phyloP scores from a whole-genome alignment of 1,140 invertebrate genomes.

The Lasaia peninsularis region DNA sequence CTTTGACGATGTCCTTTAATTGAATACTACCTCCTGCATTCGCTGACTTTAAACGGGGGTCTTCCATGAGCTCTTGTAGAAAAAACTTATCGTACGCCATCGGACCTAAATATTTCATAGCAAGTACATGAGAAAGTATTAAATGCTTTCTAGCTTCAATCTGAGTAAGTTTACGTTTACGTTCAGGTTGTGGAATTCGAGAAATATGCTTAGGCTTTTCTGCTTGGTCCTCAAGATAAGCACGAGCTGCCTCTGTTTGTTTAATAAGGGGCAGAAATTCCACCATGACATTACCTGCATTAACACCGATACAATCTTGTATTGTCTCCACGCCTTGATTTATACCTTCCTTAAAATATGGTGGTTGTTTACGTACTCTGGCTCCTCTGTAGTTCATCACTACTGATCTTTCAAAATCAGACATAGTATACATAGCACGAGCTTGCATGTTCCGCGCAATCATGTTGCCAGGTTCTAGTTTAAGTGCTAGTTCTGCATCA shows the following conservation, averaged over 20 bases:
- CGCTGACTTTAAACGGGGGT: slow-evolving; percentile 65
- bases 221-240: slow-evolving; percentile 44
- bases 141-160: slow-evolving; percentile 67
- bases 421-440: slow-evolving; percentile 76
- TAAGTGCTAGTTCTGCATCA: slow-evolving; percentile 73
- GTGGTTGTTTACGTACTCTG: slow-evolving; percentile 70
- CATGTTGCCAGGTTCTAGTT: slow-evolving; percentile 67
- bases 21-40: slow-evolving; percentile 67
- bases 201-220: slow-evolving; percentile 48
- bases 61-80: slow-evolving; percentile 60
- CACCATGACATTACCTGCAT: slow-evolving; percentile 63
- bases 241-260: slow-evolving; percentile 44
- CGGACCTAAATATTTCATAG: slow-evolving; percentile 77
- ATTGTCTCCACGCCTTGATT: slow-evolving; percentile 71
- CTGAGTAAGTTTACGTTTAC: slow-evolving; percentile 59
- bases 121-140: slow-evolving; percentile 68
- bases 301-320: slow-evolving; percentile 63
- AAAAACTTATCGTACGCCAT: slow-evolving; percentile 78
- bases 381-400: slow-evolving; percentile 72
- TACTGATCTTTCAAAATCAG: slow-evolving; percentile 77
- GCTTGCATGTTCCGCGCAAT: slow-evolving; percentile 72
- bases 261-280: slow-evolving; percentile 66
- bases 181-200: slow-evolving; percentile 53
- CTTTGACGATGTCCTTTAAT: slow-evolving; percentile 57
- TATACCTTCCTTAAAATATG: slow-evolving; percentile 76